Base-by-base conservation (phyloP, 2,888 invertebrate species). In the Campoletis raptor region DNA sequence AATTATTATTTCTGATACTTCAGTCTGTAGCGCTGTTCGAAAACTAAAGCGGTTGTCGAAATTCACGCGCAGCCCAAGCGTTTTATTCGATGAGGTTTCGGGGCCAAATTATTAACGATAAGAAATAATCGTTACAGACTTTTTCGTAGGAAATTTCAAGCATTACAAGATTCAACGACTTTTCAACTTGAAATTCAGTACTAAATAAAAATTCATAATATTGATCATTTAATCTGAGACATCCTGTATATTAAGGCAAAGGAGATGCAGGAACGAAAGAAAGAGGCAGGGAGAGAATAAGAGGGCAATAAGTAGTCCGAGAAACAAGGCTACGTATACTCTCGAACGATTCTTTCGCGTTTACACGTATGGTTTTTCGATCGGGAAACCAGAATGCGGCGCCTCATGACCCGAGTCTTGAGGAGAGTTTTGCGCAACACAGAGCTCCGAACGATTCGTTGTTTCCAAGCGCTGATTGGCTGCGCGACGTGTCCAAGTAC, bases 401-500 rank as follows among this genome's bases (percentile, higher is more conserved):
- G 80, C 81, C 73, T 73, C 76, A 78, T 85, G 82, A 76, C 81
- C 79, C 74, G 78, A 66, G 73, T 85, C 40, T 80, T 57, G 67
- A 79, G 52, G 73, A 24, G 69, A 81, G 82, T 83, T 74, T 78
- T 69, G 72, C 80, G 80, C 30, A 52, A 66, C 70, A 37, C 40
- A 57, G 73, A 45, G 52, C 64, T 66, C 61, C 64, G 66, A 74
- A 70, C 78, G 67, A 83, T 83, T 74, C 76, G 88, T 85, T 87
- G 87, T 89, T 89, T 83, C 64, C 81, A 82, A 85, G 87, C 78
- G 87, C 89, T 89, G 91, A 91, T 92, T 90, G 91, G 90, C 90
- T 90, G 90, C 86, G 88, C 91, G 90, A 92, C 91, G 92, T 93
- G 92, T 93, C 91, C 91, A 89, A 88, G 90, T 92, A 92, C 93